Conservation (phyloP, 2,797 vertebrate species). For the Oryzias dopingdopingensis region DNA sequence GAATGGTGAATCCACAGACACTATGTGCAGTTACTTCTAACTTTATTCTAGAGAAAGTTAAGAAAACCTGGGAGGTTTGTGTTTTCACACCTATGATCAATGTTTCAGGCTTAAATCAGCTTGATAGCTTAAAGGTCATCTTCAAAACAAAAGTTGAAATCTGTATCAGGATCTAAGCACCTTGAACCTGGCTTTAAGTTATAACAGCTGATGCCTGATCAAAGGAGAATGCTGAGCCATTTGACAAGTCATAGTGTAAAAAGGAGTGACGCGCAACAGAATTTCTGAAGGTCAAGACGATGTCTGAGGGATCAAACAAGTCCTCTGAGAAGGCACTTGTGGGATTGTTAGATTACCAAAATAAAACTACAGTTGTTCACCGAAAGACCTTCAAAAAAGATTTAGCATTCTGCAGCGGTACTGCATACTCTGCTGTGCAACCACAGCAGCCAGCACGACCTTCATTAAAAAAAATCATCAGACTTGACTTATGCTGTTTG, state of each 20-base stretch:
- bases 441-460: not conserved
- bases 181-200: not conserved
- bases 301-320: not conserved
- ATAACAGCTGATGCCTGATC: not conserved
- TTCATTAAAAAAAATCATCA: constrained; percentile 6
- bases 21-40: constrained; percentile 20
- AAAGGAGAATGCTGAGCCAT: not conserved
- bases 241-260: not conserved
- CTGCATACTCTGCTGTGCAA: not conserved
- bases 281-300: not conserved
- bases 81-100: not conserved
- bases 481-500: not conserved
- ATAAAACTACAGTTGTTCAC: not conserved
- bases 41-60: constrained; percentile 10
- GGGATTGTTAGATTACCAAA: not conserved
- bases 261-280: not conserved
- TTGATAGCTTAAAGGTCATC: not conserved
- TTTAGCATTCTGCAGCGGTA: not conserved
- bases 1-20: constrained; percentile 12
- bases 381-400: constrained; percentile 1
- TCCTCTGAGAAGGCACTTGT: not conserved
- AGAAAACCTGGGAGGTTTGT: not conserved
- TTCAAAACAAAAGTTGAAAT: not conserved
- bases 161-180: not conserved
- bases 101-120: not conserved